phyloP scores from a whole-genome alignment of 2,888 invertebrate genomes.

The Pyrochroa serraticornis region DNA sequence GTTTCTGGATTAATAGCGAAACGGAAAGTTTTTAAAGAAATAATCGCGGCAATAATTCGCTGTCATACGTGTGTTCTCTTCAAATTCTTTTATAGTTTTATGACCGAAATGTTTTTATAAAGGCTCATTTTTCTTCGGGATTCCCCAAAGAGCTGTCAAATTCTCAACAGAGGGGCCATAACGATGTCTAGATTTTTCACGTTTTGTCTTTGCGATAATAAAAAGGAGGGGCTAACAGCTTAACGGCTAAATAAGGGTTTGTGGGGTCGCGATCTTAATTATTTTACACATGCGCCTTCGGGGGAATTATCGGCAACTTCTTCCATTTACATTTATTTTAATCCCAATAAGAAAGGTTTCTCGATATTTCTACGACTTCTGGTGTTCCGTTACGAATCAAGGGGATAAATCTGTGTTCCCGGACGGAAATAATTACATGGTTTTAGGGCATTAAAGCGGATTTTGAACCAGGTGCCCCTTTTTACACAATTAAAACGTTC shows the following conservation, averaged over 20 bases:
- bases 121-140: constrained; percentile 55
- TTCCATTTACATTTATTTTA: constrained; percentile 37
- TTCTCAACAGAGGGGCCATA: constrained; percentile 44
- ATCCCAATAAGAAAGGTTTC: constrained; percentile 49
- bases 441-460: constrained; percentile 23
- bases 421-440: constrained; percentile 23
- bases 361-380: constrained; percentile 47
- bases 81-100: constrained; percentile 55
- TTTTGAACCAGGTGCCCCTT: constrained; percentile 22
- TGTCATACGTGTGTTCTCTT: constrained; percentile 40
- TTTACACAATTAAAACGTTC: constrained; percentile 13
- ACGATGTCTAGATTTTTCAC: constrained; percentile 44
- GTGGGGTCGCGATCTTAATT: neutral
- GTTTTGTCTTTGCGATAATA: constrained; percentile 31
- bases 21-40: constrained; percentile 27
- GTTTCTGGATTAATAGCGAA: neutral
- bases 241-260: constrained; percentile 10
- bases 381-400: constrained; percentile 40
- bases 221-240: constrained; percentile 12
- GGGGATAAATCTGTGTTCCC: constrained; percentile 16
- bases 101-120: constrained; percentile 58
- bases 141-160: constrained; percentile 54
- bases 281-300: constrained; percentile 24
- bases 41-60: constrained; percentile 39
- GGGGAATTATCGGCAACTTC: constrained; percentile 23